These are phyloP conservation scores for Synanthedon tipuliformis DNA, from an alignment of 2,888 invertebrate genomes.

Conservation along the genomic window DNA sequence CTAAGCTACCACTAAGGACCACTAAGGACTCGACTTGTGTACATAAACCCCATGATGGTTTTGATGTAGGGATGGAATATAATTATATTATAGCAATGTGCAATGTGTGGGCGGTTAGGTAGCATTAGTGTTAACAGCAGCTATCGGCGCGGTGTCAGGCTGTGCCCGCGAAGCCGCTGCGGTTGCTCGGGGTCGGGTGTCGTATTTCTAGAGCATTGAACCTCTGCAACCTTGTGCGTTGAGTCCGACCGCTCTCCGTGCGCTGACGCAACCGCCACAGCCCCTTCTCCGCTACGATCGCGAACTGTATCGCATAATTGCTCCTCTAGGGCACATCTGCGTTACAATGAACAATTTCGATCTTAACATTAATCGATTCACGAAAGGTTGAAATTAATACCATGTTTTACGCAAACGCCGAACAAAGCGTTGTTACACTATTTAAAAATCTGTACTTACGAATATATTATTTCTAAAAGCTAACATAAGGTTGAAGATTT, in stretches of 20 bases:
- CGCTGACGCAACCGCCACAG: conserved; percentile 62
- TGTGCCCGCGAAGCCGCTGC: conserved; percentile 11
- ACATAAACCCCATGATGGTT: too few species aligned
- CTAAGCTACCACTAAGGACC: too few species aligned
- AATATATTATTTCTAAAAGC: too few species aligned
- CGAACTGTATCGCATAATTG: conserved; percentile 55
- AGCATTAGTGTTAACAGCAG: not conserved
- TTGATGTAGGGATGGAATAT: too few species aligned
- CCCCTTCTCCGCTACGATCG: conserved; percentile 61
- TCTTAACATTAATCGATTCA: conserved; percentile 42
- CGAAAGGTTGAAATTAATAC: conserved; percentile 59
- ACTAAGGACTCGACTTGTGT: too few species aligned
- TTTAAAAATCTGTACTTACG: not conserved
- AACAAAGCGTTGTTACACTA: conserved; percentile 1
- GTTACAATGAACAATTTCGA: conserved; percentile 47
- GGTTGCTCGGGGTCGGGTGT: conserved; percentile 58
- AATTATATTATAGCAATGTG: too few species aligned
- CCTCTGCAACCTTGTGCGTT: conserved; percentile 69
- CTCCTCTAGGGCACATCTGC: conserved; percentile 65
- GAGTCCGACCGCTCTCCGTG: conserved; percentile 63
- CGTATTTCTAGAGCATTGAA: conserved; percentile 70
- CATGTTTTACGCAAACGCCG: conserved; percentile 33
- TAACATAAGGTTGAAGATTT: too few species aligned
- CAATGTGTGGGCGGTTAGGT: not conserved
- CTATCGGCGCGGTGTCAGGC: conserved; percentile 11